These are phyloP conservation scores for Bungarus multicinctus DNA, from an alignment of 2,113 vertebrate genomes.

Conservation along the genomic window DNA sequence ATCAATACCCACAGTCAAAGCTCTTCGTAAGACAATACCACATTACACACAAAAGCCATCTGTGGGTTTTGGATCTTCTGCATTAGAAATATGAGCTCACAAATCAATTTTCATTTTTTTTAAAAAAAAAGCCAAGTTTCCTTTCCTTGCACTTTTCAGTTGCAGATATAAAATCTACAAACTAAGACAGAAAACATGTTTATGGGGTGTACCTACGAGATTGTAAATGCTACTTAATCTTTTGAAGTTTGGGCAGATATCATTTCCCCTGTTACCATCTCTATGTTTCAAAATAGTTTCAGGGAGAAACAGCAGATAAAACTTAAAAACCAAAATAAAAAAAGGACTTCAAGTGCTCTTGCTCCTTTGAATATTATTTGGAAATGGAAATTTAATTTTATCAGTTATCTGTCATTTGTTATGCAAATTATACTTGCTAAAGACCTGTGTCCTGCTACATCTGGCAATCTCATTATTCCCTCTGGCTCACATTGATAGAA, in stretches of 20 bases:
- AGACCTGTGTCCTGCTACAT: too few relatives aligned
- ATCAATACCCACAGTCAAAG: not conserved
- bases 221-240: not conserved
- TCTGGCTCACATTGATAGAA: too few relatives aligned
- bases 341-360: not conserved
- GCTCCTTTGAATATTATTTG: not conserved
- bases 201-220: not conserved
- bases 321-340: not conserved
- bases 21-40: not conserved
- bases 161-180: not conserved
- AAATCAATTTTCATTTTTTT: conserved; percentile 30
- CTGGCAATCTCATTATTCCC: too few relatives aligned
- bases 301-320: not conserved
- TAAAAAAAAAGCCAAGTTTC: not conserved
- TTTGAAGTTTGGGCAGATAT: not conserved
- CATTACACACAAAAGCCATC: not conserved
- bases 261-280: not conserved
- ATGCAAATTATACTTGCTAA: too few relatives aligned
- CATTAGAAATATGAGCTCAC: conserved; percentile 25
- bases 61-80: conserved; percentile 5
- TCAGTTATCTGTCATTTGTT: not conserved
- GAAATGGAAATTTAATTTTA: not conserved
- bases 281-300: not conserved
- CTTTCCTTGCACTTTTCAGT: not conserved
- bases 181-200: not conserved